A percentile compares a stretch with the other conserved stretches of the same genome.
Conservation (phyloP, 2,797 vertebrate species). For the Acanthopagrus latus region DNA sequence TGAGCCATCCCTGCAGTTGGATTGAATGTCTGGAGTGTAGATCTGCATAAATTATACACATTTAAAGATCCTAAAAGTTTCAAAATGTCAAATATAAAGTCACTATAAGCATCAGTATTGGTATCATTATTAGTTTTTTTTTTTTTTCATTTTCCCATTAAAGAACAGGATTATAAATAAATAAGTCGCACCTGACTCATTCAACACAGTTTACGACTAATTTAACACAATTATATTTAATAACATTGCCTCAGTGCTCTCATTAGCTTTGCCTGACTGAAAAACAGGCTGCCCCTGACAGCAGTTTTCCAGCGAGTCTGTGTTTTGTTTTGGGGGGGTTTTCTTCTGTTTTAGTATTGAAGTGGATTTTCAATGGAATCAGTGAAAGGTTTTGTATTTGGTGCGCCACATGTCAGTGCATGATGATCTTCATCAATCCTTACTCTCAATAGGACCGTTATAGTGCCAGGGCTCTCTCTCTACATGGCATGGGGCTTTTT, state of each 20-base stretch:
- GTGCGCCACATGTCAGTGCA: neutral
- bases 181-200: neutral
- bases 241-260: neutral
- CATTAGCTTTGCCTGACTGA: slow-evolving; percentile 11
- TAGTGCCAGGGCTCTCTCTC: neutral
- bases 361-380: neutral
- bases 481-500: neutral
- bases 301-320: neutral
- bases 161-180: neutral
- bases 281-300: neutral
- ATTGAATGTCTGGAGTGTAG: neutral
- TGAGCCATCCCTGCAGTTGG: slow-evolving; percentile 6
- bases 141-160: neutral
- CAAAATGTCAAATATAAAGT: neutral
- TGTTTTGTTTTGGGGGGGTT: neutral
- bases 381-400: neutral
- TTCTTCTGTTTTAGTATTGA: neutral
- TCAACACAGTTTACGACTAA: neutral
- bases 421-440: slow-evolving; percentile 11
- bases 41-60: neutral
- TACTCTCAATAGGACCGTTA: neutral
- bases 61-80: neutral
- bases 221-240: slow-evolving; percentile 25
- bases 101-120: neutral
- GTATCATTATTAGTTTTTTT: neutral